phyloP scores from a whole-genome alignment of 64 coral and sea anemone species.

The Astreopora myriophthalma region DNA sequence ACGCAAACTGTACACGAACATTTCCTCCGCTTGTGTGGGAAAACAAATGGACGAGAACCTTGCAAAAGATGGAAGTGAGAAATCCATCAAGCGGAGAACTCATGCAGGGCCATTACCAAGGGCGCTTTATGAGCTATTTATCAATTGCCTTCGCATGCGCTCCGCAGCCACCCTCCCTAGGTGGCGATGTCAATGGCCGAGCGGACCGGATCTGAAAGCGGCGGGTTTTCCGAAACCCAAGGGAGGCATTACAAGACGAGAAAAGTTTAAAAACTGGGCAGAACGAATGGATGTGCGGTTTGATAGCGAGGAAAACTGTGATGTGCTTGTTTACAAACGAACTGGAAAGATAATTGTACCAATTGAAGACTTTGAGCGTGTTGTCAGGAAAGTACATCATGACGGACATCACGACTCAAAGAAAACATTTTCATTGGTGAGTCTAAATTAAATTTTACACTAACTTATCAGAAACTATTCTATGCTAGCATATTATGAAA shows the following conservation, averaged over 20 bases:
- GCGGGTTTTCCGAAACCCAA: slow-evolving; percentile 91
- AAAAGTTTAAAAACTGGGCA: slow-evolving; percentile 91
- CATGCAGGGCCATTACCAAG: slow-evolving; percentile 75
- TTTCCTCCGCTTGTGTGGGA: not conserved
- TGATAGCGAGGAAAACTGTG: slow-evolving; percentile 46
- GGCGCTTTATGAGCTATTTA: slow-evolving; percentile 67
- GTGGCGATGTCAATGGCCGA: slow-evolving; percentile 74
- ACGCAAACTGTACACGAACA: not conserved
- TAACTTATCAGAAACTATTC: too few species aligned
- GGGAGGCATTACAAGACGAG: slow-evolving; percentile 77
- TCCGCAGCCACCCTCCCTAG: slow-evolving; percentile 52
- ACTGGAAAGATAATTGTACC: slow-evolving; percentile 96
- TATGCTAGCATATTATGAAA: not conserved
- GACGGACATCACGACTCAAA: slow-evolving; percentile 65
- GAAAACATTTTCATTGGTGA: slow-evolving; percentile 66
- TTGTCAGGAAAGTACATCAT: slow-evolving; percentile 71
- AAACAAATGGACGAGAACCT: slow-evolving; percentile 35
- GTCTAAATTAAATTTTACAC: not conserved
- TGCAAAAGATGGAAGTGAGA: slow-evolving; percentile 15
- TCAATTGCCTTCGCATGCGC: slow-evolving; percentile 64
- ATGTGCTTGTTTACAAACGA: slow-evolving; percentile 70
- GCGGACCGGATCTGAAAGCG: slow-evolving; percentile 82
- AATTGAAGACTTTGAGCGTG: slow-evolving; percentile 82
- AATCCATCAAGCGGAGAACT: slow-evolving; percentile 41
- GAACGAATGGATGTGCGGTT: slow-evolving; percentile 79